phyloP scores from a whole-genome alignment of 92 coral and sea anemone species.

The Blastomussa wellsi region DNA sequence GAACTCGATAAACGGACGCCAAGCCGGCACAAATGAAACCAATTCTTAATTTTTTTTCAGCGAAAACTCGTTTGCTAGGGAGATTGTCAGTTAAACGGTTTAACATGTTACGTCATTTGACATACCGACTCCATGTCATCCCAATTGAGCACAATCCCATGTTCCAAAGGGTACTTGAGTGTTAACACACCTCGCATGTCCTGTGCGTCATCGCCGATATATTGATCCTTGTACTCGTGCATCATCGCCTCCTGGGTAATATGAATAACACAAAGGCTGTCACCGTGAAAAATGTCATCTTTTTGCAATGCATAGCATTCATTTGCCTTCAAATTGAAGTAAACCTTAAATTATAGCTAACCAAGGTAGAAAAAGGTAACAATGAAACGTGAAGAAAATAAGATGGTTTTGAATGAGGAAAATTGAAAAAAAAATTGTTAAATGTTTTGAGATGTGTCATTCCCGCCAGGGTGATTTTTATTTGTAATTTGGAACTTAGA shows the following conservation, averaged over 20 bases:
- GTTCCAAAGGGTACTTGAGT: constrained; percentile 91
- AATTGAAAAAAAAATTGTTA: too few relatives aligned
- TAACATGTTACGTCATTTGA: neutral
- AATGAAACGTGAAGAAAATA: too few relatives aligned
- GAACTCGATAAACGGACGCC: too few relatives aligned
- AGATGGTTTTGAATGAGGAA: too few relatives aligned
- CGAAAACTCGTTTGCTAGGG: neutral
- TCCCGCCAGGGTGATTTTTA: too few relatives aligned
- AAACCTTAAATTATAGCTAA: too few relatives aligned
- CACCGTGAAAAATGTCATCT: neutral
- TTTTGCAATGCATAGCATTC: too few relatives aligned
- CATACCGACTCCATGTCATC: constrained; percentile 97
- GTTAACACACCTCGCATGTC: constrained; percentile 83
- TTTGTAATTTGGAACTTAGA: too few relatives aligned
- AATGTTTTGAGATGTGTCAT: too few relatives aligned
- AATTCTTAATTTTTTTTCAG: neutral
- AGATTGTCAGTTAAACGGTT: neutral
- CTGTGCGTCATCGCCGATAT: constrained; percentile 92
- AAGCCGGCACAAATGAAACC: too few relatives aligned
- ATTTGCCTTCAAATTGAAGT: too few relatives aligned
- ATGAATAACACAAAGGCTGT: neutral
- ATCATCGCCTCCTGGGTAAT: constrained; percentile 71
- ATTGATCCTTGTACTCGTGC: constrained; percentile 83
- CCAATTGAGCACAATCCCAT: constrained; percentile 93
- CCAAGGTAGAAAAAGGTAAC: too few relatives aligned